Base-by-base conservation (phyloP, 1,140 invertebrate genomes). In the Bombus picipes region DNA sequence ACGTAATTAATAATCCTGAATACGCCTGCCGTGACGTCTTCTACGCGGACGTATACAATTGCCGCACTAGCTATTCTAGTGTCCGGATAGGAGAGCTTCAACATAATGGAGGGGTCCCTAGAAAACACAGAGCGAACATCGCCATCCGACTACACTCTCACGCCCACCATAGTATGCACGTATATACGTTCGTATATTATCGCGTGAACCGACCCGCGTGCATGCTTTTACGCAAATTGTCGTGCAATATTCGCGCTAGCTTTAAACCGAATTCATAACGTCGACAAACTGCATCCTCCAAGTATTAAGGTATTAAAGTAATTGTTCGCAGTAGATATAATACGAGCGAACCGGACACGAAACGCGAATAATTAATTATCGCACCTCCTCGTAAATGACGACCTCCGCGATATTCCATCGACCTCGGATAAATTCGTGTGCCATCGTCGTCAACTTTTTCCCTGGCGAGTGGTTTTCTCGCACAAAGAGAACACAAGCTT, bases 1-100 rank as follows among this genome's bases (percentile, higher is more conserved):
- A 88, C 81, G 86, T 86, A 90, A 90, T 90, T 90, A 90, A 90
- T 89, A 90, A 90, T 77, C 85, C 66, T 79, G 80, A 88, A 90
- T 88, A 71, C 41, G 62, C 73, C 65, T 65, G 25, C 3, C 59
- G 34, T 9, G 47, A 59, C 41, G 79, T 75, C 81, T 83, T 83
- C 80, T 62, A 53, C 70, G 83, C 65, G 81, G 57, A 66, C 65
- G 84, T 62, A 73, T 70, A 87, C 80, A 75, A 87, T 79, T 86
- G 78, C 77, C 68, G 75, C 75, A 39, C 68, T 37, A 32, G 66
- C 79, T 68, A 87, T 85, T 72, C 86, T 72, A 59, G 62, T 25
- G 75, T 65, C 37, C 74, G 72, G 80, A 41, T 15, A 57, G 53
- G 37, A 32, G 84, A 65, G 72, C 57, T 65, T 57, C 62, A 25